These are phyloP conservation scores for Enhydra lutris DNA, from an alignment of 2,113 vertebrate genomes.

Conservation along the genomic window DNA sequence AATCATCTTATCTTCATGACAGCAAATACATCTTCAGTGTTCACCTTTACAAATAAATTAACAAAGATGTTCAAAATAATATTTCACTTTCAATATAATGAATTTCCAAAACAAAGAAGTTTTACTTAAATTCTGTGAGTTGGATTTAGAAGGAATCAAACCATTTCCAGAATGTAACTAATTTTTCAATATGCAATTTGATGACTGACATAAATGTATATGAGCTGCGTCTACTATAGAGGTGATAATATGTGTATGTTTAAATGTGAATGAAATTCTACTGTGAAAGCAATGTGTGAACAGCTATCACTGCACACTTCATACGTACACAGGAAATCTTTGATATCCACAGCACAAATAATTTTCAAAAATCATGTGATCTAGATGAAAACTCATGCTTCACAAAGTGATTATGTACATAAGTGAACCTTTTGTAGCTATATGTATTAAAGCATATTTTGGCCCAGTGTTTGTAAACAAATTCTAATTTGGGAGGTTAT, in stretches of 20 bases:
- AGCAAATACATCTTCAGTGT: not conserved
- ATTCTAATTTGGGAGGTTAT: not conserved
- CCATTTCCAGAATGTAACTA: not conserved
- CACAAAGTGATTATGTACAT: not conserved
- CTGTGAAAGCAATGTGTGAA: not conserved
- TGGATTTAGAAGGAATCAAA: not conserved
- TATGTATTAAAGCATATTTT: not conserved
- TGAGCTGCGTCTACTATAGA: not conserved
- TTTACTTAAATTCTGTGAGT: not conserved
- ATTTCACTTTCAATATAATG: not conserved
- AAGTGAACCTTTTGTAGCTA: not conserved
- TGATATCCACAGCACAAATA: not conserved
- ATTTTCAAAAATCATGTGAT: not conserved
- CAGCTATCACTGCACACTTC: not conserved
- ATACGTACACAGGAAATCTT: not conserved
- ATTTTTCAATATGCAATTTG: not conserved
- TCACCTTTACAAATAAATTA: not conserved
- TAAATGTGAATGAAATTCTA: not conserved
- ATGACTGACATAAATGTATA: not conserved
- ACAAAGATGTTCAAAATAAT: not conserved
- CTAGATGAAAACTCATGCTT: not conserved
- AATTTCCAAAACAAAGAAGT: not conserved
- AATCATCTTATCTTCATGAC: not conserved
- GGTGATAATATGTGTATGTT: not conserved
- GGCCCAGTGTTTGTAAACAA: not conserved